Evolutionary conservation across 2,113 vertebrate species (phyloP).

Genomic region (Muscicapa adusta): DNA sequence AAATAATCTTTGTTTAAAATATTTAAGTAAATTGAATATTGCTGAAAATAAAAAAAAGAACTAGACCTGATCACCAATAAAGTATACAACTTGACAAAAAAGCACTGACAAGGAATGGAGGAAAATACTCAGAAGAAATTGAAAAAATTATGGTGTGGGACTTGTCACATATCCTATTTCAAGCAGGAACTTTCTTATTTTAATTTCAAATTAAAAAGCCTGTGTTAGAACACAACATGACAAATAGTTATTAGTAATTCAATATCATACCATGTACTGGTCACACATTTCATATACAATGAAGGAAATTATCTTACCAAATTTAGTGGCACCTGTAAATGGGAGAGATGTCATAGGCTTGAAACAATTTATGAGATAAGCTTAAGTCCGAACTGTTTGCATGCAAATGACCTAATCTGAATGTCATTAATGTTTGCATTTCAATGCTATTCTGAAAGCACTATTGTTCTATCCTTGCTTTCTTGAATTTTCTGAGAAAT

Average conservation of each 20-base stretch:
- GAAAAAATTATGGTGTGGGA: neutral
- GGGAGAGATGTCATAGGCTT: conserved; percentile 29
- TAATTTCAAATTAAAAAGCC: neutral
- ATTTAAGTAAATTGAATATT: neutral
- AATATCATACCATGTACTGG: neutral
- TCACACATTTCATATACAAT: conserved; percentile 44
- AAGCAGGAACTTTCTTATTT: neutral
- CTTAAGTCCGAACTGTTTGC: conserved; percentile 20
- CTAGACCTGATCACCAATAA: neutral
- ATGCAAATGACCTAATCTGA: conserved; percentile 68
- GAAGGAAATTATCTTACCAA: conserved; percentile 55
- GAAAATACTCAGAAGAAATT: neutral
- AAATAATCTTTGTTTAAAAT: neutral
- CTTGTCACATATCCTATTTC: neutral
- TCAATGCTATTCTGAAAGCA: conserved; percentile 40
- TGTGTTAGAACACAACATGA: neutral
- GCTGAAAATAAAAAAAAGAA: neutral
- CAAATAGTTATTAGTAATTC: conserved; percentile 49
- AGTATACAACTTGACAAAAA: neutral
- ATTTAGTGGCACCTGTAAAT: conserved; percentile 45
- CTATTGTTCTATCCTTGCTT: neutral
- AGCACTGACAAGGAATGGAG: neutral
- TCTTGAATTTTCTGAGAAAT: conserved; percentile 31
- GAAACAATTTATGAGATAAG: conserved; percentile 61
- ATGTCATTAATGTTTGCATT: conserved; percentile 56